These are phyloP conservation scores for Acomys russatus DNA, from an alignment of 2,797 vertebrate species.

Conservation along the genomic window DNA sequence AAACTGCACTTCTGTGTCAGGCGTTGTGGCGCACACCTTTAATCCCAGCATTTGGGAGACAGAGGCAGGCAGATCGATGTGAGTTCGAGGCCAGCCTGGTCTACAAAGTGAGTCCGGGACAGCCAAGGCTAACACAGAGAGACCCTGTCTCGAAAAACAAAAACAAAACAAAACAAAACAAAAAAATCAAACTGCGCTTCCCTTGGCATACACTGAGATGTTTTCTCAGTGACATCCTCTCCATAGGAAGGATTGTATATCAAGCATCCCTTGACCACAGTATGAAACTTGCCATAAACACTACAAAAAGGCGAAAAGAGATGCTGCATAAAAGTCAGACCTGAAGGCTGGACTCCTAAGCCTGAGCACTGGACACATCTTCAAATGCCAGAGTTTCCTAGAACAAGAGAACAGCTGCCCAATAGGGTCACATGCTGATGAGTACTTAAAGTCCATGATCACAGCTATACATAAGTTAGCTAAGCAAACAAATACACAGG, in stretches of 20 bases:
- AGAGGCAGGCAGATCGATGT: too few species aligned
- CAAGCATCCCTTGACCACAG: neutral
- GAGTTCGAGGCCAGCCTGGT: too few species aligned
- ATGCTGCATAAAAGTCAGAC: neutral
- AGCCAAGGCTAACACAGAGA: too few species aligned
- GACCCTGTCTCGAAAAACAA: too few species aligned
- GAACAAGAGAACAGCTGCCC: conserved; percentile 9
- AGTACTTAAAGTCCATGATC: neutral
- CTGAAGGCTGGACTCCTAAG: neutral
- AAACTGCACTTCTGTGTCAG: neutral
- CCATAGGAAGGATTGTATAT: neutral
- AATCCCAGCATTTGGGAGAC: too few species aligned
- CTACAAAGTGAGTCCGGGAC: too few species aligned
- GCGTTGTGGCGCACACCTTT: too few species aligned
- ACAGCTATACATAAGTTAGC: neutral
- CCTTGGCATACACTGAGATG: neutral
- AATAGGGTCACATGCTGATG: neutral
- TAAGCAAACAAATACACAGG: conserved; percentile 18
- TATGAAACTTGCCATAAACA: neutral
- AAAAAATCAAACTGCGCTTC: too few species aligned
- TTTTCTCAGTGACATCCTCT: conserved; percentile 18
- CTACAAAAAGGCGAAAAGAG: conserved; percentile 29
- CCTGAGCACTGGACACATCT: neutral
- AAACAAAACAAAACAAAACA: too few species aligned
- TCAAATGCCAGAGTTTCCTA: conserved; percentile 12